Evolutionary conservation across 2,888 invertebrate species (phyloP).

Genomic region (Ditula angustiorana): DNA sequence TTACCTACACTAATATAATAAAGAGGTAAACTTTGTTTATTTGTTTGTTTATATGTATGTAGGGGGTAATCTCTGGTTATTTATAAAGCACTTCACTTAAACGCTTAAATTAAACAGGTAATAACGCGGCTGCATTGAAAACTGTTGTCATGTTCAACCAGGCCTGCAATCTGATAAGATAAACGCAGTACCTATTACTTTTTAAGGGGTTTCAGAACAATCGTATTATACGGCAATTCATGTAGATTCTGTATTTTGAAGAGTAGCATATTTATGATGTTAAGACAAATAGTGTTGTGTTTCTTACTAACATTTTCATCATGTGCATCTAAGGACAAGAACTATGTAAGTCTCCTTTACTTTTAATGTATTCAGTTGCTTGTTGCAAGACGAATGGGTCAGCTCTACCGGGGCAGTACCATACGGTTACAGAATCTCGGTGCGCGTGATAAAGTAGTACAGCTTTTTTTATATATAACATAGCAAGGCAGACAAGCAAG

Average conservation of each 20-base stretch:
- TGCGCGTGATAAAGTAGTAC: too few species aligned
- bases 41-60: too few species aligned
- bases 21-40: too few species aligned
- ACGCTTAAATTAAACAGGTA: not conserved
- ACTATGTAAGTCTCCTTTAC: not conserved
- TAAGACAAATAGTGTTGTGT: not conserved
- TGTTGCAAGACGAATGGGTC: too few species aligned
- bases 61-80: too few species aligned
- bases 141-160: not conserved
- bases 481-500: too few species aligned
- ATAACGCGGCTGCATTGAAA: not conserved
- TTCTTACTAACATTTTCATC: not conserved
- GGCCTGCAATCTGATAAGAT: not conserved
- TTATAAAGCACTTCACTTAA: not conserved
- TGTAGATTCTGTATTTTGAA: not conserved
- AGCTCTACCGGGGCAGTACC: too few species aligned
- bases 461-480: too few species aligned
- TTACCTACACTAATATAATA: too few species aligned
- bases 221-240: not conserved
- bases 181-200: not conserved
- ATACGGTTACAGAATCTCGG: too few species aligned
- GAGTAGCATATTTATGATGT: not conserved
- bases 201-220: not conserved
- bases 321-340: not conserved
- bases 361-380: too few species aligned